Evolutionary conservation across 2,888 invertebrate species (phyloP).

Genomic region (Lacanobia oleracea): DNA sequence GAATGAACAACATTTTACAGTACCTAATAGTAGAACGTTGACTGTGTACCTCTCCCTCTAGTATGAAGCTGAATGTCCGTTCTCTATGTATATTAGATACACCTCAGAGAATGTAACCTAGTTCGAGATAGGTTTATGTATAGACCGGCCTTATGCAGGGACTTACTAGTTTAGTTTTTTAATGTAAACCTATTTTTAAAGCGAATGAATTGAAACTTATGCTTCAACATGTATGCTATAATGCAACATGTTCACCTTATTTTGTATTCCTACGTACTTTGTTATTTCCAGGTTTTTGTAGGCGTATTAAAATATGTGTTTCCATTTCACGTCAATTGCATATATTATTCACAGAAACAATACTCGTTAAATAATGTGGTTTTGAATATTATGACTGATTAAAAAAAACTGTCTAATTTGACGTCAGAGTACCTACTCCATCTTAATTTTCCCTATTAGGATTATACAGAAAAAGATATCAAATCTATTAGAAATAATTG

Average conservation of each 20-base stretch:
- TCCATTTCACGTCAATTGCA: neutral
- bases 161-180: constrained; percentile 29
- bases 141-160: constrained; percentile 41
- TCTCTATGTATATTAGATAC: constrained; percentile 50
- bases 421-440: too few relatives aligned
- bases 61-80: constrained; percentile 21
- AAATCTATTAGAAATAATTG: too few relatives aligned
- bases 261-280: neutral
- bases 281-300: neutral
- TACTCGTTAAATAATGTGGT: neutral
- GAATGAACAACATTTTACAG: neutral
- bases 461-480: too few relatives aligned
- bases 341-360: neutral
- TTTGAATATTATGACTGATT: too few relatives aligned
- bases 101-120: constrained; percentile 59
- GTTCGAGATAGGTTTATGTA: constrained; percentile 54
- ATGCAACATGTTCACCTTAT: neutral
- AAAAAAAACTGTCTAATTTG: too few relatives aligned
- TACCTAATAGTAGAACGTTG: neutral
- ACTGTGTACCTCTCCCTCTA: neutral
- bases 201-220: neutral
- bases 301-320: constrained; percentile 7
- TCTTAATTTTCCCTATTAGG: too few relatives aligned
- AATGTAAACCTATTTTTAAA: constrained; percentile 22
- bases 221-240: neutral